Evolutionary conservation across 2,797 vertebrate species (phyloP), one percentile per base, ranked within the genome.

Genomic region (Dallia pectoralis): DNA sequence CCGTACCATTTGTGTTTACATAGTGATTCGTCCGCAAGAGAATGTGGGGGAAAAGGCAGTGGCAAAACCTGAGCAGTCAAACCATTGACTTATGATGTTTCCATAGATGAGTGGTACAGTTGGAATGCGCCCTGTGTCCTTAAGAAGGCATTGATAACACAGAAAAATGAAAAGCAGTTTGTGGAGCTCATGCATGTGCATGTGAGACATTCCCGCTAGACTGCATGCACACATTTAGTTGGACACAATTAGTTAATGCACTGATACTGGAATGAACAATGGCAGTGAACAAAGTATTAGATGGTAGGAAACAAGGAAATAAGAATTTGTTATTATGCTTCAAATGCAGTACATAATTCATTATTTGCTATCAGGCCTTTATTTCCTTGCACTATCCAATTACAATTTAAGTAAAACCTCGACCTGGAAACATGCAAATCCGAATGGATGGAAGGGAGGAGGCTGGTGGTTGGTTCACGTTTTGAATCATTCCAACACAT

Each of bases 401-500:
- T 33, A 68, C 66, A 71, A 47, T 32, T 18, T 77, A 72, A 74
- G 72, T 63, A 29, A 70, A 15, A 22, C 67, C 5, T 29, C 15
- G 6, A 48, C 67, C 18, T n/a, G n/a, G 9, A 56, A 14, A 32
- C 30, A 22, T n/a, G 30, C 82, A 40, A 82, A 72, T 74, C 40
- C 32, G 48, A 64, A 79, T 69, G 72, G 75, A 78, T 85, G 32
- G 30, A 79, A 59, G 1, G 33, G 33, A 69, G 73, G 8, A 56
- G 82, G 71, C n/a, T 67, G 74, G 81, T 84, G 86, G 84, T 82
- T 69, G 79, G 74, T 86, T 89, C 88, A 82, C 87, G 91, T 91
- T 92, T 91, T 89, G 91, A 89, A 90, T 91, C 89, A 87, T 85
- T 90, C 89, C 89, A 90, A 91, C 87, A 82, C 87, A 89, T 91